Base-by-base conservation (phyloP, 1,140 invertebrate species). In the Dryas iulia region DNA sequence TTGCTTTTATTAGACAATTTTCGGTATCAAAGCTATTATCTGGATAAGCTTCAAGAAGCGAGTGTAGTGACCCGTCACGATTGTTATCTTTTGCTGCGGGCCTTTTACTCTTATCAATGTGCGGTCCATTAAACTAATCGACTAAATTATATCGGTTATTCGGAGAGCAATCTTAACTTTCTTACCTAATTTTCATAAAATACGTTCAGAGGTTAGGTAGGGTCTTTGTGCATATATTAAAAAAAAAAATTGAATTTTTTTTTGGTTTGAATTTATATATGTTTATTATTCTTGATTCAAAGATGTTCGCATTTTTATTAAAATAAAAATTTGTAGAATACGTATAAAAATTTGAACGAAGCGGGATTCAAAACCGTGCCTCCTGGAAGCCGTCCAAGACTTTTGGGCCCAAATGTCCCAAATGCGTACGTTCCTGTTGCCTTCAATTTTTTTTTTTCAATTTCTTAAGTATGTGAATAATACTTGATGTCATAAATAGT, bases 121-220 rank as follows among this genome's bases (percentile, higher is more conserved):
- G 39, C 39, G 39, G 18, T 21, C 18, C 39, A 47, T 47, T 47
- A 47, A 47, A 47, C 39, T 47, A 47, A 47, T 47, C 2, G 18
- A 47, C 39, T 47, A 47, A 47, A 47, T 47, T 47, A 47, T 47
- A 47, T 47, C 8, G 39, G 39, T 18, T 47, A 47, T 47, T 47
- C 39, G 33, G 21, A 21, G 39, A 21, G 18, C 39, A 3, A 47
- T 47, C 39, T 47, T 21, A 47, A 47, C 18, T 47, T 47, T 18
- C 39, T 18, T 47, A 6, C 7, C 14, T 47, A 47, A 47, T 47
- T 47, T 47, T 47, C 1, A 1, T 39, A 39, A 39, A 39, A 39
- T 39, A 39, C 5, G 33, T 39, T 39, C 7, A n/a, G 33, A 39
- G 6, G n/a, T 7, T 14, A 35, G n/a, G 1, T n/a, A 39, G 33